Evolutionary conservation across 2,113 vertebrate genomes (phyloP), one percentile per base, ranked within the genome.

Genomic region (Tachysurus vachellii): DNA sequence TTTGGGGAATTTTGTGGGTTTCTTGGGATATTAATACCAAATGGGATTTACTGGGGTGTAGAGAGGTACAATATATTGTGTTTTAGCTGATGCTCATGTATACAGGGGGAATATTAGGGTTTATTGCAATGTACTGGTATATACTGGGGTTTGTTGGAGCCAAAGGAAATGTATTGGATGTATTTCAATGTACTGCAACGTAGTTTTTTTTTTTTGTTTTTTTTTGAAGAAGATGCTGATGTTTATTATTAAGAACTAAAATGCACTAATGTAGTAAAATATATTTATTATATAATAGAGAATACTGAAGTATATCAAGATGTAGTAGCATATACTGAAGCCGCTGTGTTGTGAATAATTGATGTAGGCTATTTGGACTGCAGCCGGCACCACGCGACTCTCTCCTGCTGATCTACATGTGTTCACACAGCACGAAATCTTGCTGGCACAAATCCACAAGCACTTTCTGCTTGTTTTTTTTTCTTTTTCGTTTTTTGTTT

Each of bases 371-470:
- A 92, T 91, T 92, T 92, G 92, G 92, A 94, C 93, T 94, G 94
- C 92, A 92, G 94, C 94, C 93, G 92, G 89, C 88, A 89, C 93
- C 91, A 92, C 91, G 90, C 93, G 92, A 92, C 92, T 92, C 92
- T 91, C 92, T 90, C 95, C 94, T 89, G 94, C 93, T 93, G 95
- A 91, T 94, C 95, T 95, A 95, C 95, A 95, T 95, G 95, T 95
- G 95, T 95, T 95, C 91, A 90, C 95, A 44, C 95, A 94, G 95
- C 94, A 93, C 92, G 95, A 92, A 91, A 90, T 91, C 93, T 84
- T 31, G 77, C 82, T 91, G 89, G 89, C 88, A 82, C 86, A 87
- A 50, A 82, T 80, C 71, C 81, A 42, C 76, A 0, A 23, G 71
- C 77, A 71, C 83, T 56, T 79, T 73, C 57, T 85, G 75, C 73